Percentiles rank a stretch among this genome's conserved stretches.
phyloP scores from a whole-genome alignment of 2,113 vertebrate species.

The Dipodomys spectabilis region DNA sequence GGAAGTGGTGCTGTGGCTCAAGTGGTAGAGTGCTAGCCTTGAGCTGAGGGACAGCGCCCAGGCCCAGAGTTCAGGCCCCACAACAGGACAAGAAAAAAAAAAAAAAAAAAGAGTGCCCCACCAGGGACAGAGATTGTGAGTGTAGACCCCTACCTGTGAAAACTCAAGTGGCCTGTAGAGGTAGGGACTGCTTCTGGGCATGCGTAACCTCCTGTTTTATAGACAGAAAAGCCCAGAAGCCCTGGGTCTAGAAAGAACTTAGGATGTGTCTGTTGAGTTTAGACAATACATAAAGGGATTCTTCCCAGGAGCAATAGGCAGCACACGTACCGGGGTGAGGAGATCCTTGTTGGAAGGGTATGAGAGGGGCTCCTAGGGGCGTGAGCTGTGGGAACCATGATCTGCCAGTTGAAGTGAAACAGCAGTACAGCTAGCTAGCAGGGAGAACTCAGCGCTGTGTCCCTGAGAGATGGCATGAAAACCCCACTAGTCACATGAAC shows the following conservation, averaged over 20 bases:
- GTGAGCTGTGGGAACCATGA: neutral
- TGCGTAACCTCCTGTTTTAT: neutral
- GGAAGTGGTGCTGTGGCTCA: too few species aligned
- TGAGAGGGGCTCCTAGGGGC: neutral
- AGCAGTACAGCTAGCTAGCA: neutral
- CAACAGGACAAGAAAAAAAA: too few species aligned
- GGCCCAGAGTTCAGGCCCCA: too few species aligned
- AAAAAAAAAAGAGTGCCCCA: too few species aligned
- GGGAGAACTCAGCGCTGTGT: too few species aligned
- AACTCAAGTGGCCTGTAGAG: neutral
- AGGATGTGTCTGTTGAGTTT: neutral
- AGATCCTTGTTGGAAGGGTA: neutral
- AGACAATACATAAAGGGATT: neutral
- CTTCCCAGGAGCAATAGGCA: neutral
- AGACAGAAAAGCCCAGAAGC: neutral
- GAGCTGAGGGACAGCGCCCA: too few species aligned
- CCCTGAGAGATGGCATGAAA: neutral
- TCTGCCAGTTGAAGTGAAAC: neutral
- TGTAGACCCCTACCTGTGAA: neutral
- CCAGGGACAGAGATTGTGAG: neutral
- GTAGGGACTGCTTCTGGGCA: neutral
- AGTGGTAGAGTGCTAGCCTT: too few species aligned
- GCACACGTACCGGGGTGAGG: too few species aligned
- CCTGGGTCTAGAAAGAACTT: neutral
- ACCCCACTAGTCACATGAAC: neutral